Percentiles rank a stretch among this genome's conserved stretches.
These are phyloP conservation scores for Thumatha senex DNA, from an alignment of 2,888 invertebrate genomes.

Conservation along the genomic window DNA sequence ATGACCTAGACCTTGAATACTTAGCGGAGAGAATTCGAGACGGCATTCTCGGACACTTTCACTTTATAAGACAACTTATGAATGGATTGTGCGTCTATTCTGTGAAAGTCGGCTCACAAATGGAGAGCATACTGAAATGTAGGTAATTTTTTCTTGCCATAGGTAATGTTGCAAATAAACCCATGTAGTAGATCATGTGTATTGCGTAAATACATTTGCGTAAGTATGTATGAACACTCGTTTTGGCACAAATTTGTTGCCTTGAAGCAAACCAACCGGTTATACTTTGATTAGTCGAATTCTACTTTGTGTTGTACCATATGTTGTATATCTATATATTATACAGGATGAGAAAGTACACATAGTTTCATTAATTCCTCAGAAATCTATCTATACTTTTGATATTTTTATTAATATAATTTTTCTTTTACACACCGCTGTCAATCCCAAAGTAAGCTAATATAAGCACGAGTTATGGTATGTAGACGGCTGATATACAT, in stretches of 20 bases:
- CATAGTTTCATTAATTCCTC: no score
- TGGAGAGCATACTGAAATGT: conserved; percentile 4
- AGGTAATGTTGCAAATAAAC: conserved; percentile 19
- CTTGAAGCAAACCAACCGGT: conserved; percentile 35
- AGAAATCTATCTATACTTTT: no score
- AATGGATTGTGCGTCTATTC: neutral
- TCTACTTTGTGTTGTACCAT: neutral
- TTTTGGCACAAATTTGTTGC: conserved; percentile 21
- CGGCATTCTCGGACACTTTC: conserved; percentile 18
- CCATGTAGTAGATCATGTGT: conserved; percentile 14
- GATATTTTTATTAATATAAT: no score
- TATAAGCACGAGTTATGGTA: no score
- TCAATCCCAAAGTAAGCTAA: no score
- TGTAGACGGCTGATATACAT: no score
- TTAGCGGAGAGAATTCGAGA: neutral
- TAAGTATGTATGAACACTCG: conserved; percentile 26
- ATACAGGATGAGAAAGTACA: no score
- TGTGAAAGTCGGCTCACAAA: conserved; percentile 3
- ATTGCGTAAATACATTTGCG: conserved; percentile 30
- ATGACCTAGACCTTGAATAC: conserved; percentile 10
- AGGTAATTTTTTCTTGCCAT: conserved; percentile 22
- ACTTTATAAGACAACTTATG: conserved; percentile 15
- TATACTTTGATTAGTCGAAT: conserved; percentile 19
- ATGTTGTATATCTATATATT: no score
- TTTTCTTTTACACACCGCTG: no score